These are phyloP conservation scores for Hemistola chrysoprasaria DNA, from an alignment of 2,888 invertebrate species.

Conservation along the genomic window DNA sequence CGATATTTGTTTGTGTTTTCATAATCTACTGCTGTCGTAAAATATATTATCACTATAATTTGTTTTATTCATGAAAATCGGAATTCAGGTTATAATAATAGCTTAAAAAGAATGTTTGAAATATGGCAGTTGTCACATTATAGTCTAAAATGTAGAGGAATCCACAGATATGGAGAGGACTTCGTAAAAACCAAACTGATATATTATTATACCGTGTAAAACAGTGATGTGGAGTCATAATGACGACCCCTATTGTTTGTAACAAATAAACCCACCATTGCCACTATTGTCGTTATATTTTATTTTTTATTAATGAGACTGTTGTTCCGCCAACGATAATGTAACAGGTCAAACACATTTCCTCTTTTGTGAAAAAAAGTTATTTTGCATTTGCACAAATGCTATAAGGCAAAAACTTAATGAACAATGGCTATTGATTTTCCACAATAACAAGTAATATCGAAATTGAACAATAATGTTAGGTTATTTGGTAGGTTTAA, in stretches of 20 bases:
- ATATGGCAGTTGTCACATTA: too few relatives aligned
- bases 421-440: neutral
- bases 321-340: conserved; percentile 6
- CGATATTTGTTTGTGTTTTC: conserved; percentile 9
- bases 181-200: too few relatives aligned
- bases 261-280: conserved; percentile 2
- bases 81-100: too few relatives aligned
- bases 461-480: too few relatives aligned
- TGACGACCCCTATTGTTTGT: conserved; percentile 13
- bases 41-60: conserved; percentile 5
- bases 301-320: conserved; percentile 4
- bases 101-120: too few relatives aligned
- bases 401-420: neutral
- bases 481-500: too few relatives aligned
- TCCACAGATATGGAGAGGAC: too few relatives aligned
- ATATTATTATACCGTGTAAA: too few relatives aligned
- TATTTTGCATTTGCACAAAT: neutral
- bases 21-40: conserved; percentile 8
- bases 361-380: neutral
- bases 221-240: neutral
- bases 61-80: too few relatives aligned
- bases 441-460: too few relatives aligned
- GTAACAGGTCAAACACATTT: neutral
- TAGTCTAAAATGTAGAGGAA: too few relatives aligned
- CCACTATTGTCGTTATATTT: conserved; percentile 7